A percentile compares a stretch with the other conserved stretches of the same genome.
These are phyloP conservation scores for Gymnopithys bicolor DNA, from an alignment of 2,797 vertebrate species.

Conservation along the genomic window DNA sequence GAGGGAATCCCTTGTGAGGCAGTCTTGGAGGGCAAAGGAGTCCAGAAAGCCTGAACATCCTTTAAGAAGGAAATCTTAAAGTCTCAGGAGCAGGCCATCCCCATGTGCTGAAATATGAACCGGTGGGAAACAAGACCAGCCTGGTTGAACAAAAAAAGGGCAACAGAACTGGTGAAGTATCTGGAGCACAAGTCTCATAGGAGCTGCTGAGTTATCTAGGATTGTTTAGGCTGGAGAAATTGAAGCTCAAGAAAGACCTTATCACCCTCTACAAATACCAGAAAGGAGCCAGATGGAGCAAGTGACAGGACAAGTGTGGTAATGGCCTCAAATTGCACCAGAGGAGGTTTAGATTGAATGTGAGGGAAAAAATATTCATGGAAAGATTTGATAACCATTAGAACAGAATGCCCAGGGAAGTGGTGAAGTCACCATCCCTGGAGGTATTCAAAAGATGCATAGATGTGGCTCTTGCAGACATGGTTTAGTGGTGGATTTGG, in stretches of 20 bases:
- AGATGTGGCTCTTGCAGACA: background rate
- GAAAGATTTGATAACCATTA: background rate
- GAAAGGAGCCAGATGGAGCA: background rate
- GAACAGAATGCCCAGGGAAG: background rate
- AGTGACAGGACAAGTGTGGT: background rate
- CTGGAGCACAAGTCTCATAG: background rate
- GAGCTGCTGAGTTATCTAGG: accelerated
- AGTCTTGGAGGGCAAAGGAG: no score
- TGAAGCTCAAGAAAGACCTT: background rate
- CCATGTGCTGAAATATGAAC: background rate
- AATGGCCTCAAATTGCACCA: background rate
- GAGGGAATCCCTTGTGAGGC: no score
- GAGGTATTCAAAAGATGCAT: background rate
- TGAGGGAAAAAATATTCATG: background rate
- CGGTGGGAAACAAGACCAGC: background rate
- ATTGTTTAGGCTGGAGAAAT: background rate
- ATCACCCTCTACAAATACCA: background rate
- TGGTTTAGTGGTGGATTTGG: background rate
- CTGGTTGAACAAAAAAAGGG: background rate
- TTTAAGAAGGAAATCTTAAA: background rate
- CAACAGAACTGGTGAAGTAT: background rate
- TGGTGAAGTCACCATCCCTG: background rate
- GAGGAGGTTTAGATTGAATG: no score
- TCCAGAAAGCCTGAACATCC: no score
- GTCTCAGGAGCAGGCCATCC: background rate